These are phyloP conservation scores for Noctua comes DNA, from an alignment of 2,888 invertebrate species.

Conservation along the genomic window DNA sequence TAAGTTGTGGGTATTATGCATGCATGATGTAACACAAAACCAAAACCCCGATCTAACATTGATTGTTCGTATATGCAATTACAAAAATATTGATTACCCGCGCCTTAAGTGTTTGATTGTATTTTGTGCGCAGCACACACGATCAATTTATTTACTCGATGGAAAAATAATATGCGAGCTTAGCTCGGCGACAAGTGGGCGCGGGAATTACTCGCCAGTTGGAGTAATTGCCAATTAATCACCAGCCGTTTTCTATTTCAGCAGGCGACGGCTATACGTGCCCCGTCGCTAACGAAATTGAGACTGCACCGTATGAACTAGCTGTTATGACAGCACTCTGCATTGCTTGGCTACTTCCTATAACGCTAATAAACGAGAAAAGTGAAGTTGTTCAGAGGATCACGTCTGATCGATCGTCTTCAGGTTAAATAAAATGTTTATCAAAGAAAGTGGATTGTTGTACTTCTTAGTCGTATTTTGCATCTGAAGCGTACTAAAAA, in stretches of 20 bases:
- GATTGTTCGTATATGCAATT: conserved; percentile 33
- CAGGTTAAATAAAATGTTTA: conserved; percentile 29
- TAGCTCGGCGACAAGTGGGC: conserved; percentile 85
- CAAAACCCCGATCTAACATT: conserved; percentile 25
- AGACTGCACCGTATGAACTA: conserved; percentile 77
- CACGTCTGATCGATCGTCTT: conserved; percentile 6
- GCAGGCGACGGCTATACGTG: conserved; percentile 73
- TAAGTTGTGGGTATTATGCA: not conserved
- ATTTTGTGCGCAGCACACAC: conserved; percentile 58
- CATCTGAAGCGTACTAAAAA: conserved; percentile 32
- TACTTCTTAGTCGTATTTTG: conserved; percentile 34
- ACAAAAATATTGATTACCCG: conserved; percentile 55
- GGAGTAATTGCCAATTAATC: conserved; percentile 90
- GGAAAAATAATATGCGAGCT: conserved; percentile 80
- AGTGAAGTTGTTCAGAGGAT: conserved; percentile 20
- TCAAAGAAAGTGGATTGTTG: conserved; percentile 34
- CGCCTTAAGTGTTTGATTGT: conserved; percentile 51
- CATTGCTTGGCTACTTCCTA: conserved; percentile 34
- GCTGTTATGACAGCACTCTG: conserved; percentile 51
- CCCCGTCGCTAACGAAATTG: conserved; percentile 79
- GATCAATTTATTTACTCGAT: conserved; percentile 77
- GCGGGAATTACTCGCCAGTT: conserved; percentile 85
- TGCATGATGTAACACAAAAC: conserved; percentile 15
- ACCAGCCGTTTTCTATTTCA: conserved; percentile 89
- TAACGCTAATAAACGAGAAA: conserved; percentile 12